Conservation (phyloP, 2,797 vertebrate genomes). For the Sebastes minor region DNA sequence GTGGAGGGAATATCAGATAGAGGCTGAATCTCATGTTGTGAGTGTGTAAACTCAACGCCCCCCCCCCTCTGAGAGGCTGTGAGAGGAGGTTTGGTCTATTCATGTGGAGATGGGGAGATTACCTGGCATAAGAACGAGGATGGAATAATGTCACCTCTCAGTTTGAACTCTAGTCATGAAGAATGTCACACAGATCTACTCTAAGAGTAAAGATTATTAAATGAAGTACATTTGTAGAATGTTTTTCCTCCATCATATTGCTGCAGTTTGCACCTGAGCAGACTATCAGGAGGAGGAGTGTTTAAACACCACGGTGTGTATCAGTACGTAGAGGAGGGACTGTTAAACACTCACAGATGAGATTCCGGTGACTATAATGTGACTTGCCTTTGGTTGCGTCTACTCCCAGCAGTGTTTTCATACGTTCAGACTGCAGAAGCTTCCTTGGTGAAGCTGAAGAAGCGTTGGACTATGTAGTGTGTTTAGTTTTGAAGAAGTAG, state of each 20-base stretch:
- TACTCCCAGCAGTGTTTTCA: constrained; percentile 56
- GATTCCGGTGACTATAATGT: constrained; percentile 64
- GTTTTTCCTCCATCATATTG: constrained; percentile 16
- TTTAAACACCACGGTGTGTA: neutral
- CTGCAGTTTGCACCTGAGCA: constrained; percentile 3
- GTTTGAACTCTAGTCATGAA: constrained; percentile 13
- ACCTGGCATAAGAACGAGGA: neutral
- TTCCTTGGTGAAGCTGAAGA: constrained; percentile 45
- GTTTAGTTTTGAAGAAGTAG: constrained; percentile 51
- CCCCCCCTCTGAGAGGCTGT: neutral
- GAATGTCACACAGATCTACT: constrained; percentile 41
- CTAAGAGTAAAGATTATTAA: constrained; percentile 50
- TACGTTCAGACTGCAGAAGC: constrained; percentile 45
- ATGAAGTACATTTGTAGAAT: constrained; percentile 41
- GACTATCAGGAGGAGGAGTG: neutral
- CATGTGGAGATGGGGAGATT: neutral
- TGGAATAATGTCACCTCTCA: neutral
- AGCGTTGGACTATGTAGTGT: constrained; percentile 53
- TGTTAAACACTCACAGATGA: constrained; percentile 55
- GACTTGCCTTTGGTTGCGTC: constrained; percentile 49
- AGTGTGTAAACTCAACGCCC: constrained; percentile 32
- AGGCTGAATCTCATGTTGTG: constrained; percentile 64
- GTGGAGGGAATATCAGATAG: constrained; percentile 27
- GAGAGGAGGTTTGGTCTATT: neutral
- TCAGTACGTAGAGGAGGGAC: neutral